Evolutionary conservation across 2,888 invertebrate genomes (phyloP).

Genomic region (Patella ulyssiponensis): DNA sequence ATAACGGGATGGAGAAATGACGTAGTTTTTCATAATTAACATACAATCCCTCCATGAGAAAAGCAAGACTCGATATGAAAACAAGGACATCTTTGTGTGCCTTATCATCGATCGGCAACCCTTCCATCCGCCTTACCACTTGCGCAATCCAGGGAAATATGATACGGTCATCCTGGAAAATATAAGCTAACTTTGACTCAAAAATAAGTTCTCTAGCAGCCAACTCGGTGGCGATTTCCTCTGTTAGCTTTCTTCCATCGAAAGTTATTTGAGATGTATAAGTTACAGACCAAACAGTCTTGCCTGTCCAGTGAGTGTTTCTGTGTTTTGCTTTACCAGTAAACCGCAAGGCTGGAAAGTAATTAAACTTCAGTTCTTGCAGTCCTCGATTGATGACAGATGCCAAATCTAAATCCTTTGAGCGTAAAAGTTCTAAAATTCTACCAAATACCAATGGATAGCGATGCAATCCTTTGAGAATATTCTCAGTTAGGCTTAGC

Average conservation of each 20-base stretch:
- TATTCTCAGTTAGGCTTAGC: neutral
- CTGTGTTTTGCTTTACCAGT: neutral
- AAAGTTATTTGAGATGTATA: neutral
- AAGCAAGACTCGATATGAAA: neutral
- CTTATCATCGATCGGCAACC: neutral
- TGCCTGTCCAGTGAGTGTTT: slow-evolving; percentile 6
- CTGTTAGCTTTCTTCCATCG: neutral
- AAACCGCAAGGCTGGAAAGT: slow-evolving; percentile 6
- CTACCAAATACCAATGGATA: slow-evolving; percentile 3
- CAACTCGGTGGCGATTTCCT: neutral
- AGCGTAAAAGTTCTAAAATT: slow-evolving; percentile 7
- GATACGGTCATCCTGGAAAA: neutral
- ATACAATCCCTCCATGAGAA: no score
- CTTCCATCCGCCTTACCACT: neutral
- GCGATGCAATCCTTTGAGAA: neutral
- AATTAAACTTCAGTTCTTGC: neutral
- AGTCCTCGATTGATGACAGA: neutral
- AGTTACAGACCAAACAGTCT: slow-evolving; percentile 6
- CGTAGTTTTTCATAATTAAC: no score
- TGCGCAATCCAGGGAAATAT: neutral
- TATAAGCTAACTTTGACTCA: neutral
- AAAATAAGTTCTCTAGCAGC: neutral
- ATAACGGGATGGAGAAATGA: no score
- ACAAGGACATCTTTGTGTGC: neutral
- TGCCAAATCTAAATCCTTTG: neutral